Percentiles rank a stretch among this genome's conserved stretches.
Evolutionary conservation across 2,113 vertebrate species (phyloP).

Genomic region (Nicator chloris): DNA sequence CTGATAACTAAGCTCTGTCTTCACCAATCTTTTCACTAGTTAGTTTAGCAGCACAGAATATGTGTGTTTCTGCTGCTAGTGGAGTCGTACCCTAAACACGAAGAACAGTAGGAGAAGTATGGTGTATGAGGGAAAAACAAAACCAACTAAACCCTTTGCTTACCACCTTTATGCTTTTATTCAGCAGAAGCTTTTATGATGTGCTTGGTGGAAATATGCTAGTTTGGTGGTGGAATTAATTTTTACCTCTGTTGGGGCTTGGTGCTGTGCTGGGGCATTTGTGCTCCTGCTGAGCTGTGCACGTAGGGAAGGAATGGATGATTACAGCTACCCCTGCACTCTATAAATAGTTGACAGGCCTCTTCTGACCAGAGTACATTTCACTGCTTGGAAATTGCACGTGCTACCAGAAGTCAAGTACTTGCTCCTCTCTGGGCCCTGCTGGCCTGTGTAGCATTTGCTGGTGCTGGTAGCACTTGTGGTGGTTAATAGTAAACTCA

Average conservation of each 20-base stretch:
- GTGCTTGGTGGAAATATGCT: rapidly evolving
- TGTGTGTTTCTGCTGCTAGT: background rate
- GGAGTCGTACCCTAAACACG: background rate
- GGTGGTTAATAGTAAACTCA: background rate
- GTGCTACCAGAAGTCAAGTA: background rate
- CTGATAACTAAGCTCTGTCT: background rate
- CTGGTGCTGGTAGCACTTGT: background rate
- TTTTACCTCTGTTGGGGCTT: background rate
- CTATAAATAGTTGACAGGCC: background rate
- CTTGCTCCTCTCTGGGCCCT: background rate
- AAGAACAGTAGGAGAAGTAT: background rate
- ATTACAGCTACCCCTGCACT: background rate
- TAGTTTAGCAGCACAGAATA: background rate
- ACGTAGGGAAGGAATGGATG: background rate
- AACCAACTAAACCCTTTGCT: background rate
- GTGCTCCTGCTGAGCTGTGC: background rate
- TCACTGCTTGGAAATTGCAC: background rate
- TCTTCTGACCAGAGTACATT: background rate
- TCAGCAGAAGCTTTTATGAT: background rate
- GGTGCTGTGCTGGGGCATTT: background rate
- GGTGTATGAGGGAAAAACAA: background rate
- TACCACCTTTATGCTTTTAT: background rate
- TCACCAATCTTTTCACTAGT: background rate
- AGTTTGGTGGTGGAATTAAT: background rate
- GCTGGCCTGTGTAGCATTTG: background rate